phyloP scores from a whole-genome alignment of 2,797 vertebrate genomes.

The Alouatta caraya region DNA sequence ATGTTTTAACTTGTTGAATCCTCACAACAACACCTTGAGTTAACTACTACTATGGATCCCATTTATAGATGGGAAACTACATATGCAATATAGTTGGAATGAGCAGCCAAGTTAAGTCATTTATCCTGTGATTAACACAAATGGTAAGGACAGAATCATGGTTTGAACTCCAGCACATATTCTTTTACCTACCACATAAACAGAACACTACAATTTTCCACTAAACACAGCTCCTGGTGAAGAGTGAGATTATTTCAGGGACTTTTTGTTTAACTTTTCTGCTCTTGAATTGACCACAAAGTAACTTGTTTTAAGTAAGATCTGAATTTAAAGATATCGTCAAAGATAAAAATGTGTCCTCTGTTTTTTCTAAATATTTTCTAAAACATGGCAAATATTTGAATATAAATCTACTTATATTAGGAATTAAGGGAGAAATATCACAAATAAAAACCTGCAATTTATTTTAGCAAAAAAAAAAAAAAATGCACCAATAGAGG shows the following conservation, averaged over 20 bases:
- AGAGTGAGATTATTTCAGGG: neutral
- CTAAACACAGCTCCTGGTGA: neutral
- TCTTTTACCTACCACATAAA: rapidly evolving
- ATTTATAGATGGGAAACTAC: neutral
- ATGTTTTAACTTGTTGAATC: neutral
- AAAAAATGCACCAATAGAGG: neutral
- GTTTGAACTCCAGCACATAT: neutral
- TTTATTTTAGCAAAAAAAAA: neutral
- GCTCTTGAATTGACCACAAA: neutral
- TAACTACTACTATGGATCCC: neutral
- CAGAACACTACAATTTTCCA: neutral
- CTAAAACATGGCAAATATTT: neutral
- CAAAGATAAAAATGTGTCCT: neutral
- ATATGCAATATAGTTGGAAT: neutral
- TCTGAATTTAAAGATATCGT: neutral
- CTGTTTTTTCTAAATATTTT: neutral
- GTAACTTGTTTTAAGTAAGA: neutral
- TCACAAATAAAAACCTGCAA: neutral
- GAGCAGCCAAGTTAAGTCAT: neutral
- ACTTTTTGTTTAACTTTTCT: neutral
- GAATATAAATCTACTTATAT: neutral
- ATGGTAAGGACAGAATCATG: neutral
- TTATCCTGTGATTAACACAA: neutral
- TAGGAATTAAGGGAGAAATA: neutral
- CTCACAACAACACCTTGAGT: rapidly evolving